Conservation (phyloP, 2,888 invertebrate genomes). For the Mayetiola destructor region DNA sequence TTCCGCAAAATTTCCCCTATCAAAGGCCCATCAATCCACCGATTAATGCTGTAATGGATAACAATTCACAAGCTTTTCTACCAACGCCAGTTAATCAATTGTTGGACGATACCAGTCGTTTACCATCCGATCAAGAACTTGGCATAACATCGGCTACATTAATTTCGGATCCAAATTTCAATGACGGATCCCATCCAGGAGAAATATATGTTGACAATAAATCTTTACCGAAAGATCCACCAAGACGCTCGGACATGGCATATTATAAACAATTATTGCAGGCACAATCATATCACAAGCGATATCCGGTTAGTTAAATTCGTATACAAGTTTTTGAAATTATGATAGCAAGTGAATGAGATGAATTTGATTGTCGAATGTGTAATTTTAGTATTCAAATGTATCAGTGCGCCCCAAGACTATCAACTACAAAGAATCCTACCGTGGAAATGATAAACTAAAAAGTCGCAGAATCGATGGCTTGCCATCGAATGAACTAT, state of each 20-base stretch:
- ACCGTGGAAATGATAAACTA: no score
- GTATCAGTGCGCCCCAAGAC: background rate
- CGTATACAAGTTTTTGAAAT: background rate
- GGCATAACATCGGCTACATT: background rate
- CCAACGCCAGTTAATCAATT: background rate
- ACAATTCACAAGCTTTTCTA: background rate
- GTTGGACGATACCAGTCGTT: background rate
- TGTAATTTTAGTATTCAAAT: background rate
- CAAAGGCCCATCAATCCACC: background rate
- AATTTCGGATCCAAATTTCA: background rate
- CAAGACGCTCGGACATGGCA: background rate
- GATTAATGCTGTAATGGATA: background rate
- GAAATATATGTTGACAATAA: slow-evolving; percentile 6
- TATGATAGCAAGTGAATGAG: no score
- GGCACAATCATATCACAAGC: background rate
- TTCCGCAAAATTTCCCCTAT: background rate
- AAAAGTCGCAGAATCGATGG: no score
- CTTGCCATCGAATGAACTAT: no score
- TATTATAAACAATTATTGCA: background rate
- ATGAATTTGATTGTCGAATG: background rate
- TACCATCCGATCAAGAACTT: background rate
- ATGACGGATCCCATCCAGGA: background rate
- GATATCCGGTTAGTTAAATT: background rate
- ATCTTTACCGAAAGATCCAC: background rate
- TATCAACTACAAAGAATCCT: no score